phyloP scores from a whole-genome alignment of 2,888 invertebrate species.

The Caenorhabditis drosophilae region DNA sequence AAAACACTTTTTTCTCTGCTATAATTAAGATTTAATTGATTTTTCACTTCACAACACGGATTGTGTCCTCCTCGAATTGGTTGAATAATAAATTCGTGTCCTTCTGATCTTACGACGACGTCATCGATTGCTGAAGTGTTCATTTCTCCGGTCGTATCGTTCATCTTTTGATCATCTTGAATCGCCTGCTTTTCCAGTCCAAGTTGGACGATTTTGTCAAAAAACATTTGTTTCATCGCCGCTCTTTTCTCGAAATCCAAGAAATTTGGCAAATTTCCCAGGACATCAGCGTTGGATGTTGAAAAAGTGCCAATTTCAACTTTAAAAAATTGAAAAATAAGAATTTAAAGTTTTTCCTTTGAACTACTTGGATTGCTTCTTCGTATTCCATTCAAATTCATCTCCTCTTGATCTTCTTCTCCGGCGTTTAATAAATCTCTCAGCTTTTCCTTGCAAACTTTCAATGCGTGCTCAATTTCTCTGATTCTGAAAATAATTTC shows the following conservation, averaged over 20 bases:
- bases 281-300: conserved; percentile 4
- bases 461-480: conserved; percentile 29
- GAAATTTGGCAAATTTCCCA: conserved; percentile 25
- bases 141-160: conserved; percentile 9
- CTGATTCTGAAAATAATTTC: conserved; percentile 16
- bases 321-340: no score
- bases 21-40: conserved; percentile 88
- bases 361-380: conserved; percentile 9
- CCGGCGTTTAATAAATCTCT: conserved; percentile 31
- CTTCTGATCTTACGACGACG: conserved; percentile 18
- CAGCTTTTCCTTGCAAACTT: conserved; percentile 35
- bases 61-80: conserved; percentile 55
- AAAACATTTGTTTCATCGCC: conserved; percentile 32
- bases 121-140: no score
- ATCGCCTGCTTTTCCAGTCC: conserved; percentile 45
- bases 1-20: no score
- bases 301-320: no score
- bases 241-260: conserved; percentile 20
- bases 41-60: conserved; percentile 74
- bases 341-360: no score
- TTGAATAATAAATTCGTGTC: conserved; percentile 60
- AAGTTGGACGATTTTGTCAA: conserved; percentile 50
- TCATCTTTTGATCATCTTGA: conserved; percentile 13
- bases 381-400: neutral
- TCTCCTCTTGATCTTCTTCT: no score